Conservation (phyloP, 2,113 vertebrate genomes). For the Bos javanicus region DNA sequence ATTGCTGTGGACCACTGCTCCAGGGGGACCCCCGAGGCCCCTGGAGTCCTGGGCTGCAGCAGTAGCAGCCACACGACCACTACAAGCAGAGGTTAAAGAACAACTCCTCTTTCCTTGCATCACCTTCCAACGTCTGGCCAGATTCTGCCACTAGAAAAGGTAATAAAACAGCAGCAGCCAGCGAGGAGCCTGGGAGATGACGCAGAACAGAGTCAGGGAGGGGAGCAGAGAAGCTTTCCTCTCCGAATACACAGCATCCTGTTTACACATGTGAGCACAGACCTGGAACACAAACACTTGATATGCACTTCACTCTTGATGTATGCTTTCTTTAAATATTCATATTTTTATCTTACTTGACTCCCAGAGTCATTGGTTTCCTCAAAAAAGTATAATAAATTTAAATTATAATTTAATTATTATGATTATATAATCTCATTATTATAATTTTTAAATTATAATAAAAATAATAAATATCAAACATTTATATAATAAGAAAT, state of each 20-base stretch:
- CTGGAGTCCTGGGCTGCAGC: not conserved
- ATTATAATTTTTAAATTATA: not conserved
- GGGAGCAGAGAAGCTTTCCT: not conserved
- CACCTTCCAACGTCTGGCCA: not conserved
- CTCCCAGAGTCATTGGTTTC: not conserved
- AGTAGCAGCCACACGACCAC: not conserved
- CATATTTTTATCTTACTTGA: not conserved
- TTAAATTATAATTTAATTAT: not conserved
- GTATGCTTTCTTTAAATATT: not conserved
- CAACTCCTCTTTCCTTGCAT: not conserved
- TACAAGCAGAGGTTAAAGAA: not conserved
- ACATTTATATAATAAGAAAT: not conserved
- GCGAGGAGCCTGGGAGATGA: not conserved
- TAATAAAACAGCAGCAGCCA: not conserved
- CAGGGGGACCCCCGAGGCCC: too few species aligned
- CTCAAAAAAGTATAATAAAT: not conserved
- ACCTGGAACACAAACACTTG: not conserved
- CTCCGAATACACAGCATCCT: not conserved
- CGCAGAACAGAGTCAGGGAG: not conserved
- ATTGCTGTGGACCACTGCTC: accelerated
- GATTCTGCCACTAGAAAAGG: not conserved
- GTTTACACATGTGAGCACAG: not conserved
- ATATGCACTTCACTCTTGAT: not conserved
- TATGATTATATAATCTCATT: not conserved
- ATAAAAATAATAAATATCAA: not conserved